Base-by-base conservation (phyloP, 2,113 vertebrate genomes). In the Malurus melanocephalus region DNA sequence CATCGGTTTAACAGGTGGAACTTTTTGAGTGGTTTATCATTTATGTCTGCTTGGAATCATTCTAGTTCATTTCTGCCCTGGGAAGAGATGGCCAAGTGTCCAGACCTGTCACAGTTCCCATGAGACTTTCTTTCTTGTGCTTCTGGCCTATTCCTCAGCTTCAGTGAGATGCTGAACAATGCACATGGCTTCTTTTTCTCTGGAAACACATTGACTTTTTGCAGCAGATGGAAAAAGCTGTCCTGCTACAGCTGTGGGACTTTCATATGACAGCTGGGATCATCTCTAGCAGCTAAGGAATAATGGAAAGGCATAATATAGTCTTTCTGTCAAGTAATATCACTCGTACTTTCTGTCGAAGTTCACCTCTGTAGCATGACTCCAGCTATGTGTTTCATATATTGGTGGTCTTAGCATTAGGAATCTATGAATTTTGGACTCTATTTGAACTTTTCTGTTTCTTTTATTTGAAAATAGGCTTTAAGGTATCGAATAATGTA, bases 121-220 rank as follows among this genome's bases (percentile, higher is more conserved):
- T 13, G n/a, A 72, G 19, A 5, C 11, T 46, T 85, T 55, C 14
- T 16, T 77, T 69, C 22, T 62, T 13, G 2, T 67, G 19, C 35
- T 66, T 90, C 48, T 33, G 13, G 17, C 32, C 40, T 11, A 15
- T 13, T 78, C 23, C 23, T 71, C 45, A 55, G 49, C 23, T 55
- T 77, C 35, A 74, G 20, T 46, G 32, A 46, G 28, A 16, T 24
- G 23, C 11, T 84, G 80, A 69, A 62, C 8, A 77, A 32, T 0
- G 1, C 2, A 0, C 5, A 5, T 0, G 16, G 6, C 12, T 78
- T 26, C 32, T 55, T 56, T 74, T 74, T 23, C 17, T 65, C 24
- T 74, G 49, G 52, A 78, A 93, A 71, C 13, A 15, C 1, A 1
- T 8, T 28, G 42, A 11, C 27, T 40, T 93, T 61, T 78, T 52